Percentiles rank a stretch among this genome's conserved stretches.
Conservation (phyloP, 2,888 invertebrate genomes). For the Flexamia atlantica region DNA sequence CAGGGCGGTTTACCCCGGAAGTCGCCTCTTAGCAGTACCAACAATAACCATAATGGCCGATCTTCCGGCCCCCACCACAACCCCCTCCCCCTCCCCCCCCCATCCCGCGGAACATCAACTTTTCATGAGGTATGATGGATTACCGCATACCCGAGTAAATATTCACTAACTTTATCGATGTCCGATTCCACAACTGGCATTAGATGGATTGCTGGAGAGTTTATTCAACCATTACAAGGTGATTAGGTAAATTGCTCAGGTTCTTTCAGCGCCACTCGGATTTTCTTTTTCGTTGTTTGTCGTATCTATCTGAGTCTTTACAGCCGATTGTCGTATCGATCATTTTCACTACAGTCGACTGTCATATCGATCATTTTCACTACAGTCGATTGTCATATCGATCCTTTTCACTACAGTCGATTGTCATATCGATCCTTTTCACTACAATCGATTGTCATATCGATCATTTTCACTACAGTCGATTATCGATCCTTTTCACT, state of each 20-base stretch:
- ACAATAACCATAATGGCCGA: slow-evolving; percentile 59
- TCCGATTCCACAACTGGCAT: neutral
- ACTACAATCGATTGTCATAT: no score
- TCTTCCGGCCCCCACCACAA: slow-evolving; percentile 43
- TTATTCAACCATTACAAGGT: neutral
- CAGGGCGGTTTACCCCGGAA: slow-evolving; percentile 37
- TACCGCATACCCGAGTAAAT: neutral
- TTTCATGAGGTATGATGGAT: slow-evolving; percentile 53
- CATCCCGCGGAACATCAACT: slow-evolving; percentile 17
- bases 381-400: no score
- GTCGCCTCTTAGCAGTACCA: slow-evolving; percentile 54
- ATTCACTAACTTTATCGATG: slow-evolving; percentile 5
- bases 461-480: no score
- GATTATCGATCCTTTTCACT: no score
- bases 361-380: no score
- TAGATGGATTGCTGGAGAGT: neutral
- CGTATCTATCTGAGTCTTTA: neutral
- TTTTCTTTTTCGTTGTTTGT: neutral
- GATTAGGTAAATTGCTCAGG: no score
- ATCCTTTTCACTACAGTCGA: no score
- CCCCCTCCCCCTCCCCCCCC: neutral
- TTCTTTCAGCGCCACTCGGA: neutral
- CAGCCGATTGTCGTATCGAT: no score
- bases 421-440: no score
- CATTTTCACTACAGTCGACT: no score